Evolutionary conservation across 2,113 vertebrate species (phyloP).

Genomic region (Trinectes maculatus): DNA sequence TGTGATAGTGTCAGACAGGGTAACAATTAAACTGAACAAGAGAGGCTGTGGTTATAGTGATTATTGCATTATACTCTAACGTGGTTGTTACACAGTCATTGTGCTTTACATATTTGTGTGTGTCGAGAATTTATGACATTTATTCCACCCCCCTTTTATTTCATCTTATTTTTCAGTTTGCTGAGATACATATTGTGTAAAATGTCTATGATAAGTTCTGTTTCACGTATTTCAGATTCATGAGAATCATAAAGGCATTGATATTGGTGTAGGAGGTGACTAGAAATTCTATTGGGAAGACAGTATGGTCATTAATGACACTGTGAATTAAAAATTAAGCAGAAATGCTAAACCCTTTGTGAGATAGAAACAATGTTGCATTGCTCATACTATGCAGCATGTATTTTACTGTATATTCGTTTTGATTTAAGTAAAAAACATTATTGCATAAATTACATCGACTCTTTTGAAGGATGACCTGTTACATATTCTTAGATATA

Average conservation of each 20-base stretch:
- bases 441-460: constrained; percentile 8
- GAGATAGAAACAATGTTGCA: neutral
- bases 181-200: too few species aligned
- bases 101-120: neutral
- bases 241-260: neutral
- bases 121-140: neutral
- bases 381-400: neutral
- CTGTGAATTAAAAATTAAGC: neutral
- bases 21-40: constrained; percentile 1
- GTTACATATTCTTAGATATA: constrained; percentile 14
- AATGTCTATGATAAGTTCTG: too few species aligned
- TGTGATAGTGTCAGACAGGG: constrained; percentile 1
- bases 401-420: neutral
- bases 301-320: neutral
- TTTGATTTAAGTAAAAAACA: neutral
- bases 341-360: neutral
- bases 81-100: neutral
- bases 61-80: constrained; percentile 5
- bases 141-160: constrained; percentile 1
- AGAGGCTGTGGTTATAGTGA: neutral
- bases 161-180: neutral
- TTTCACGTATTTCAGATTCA: neutral
- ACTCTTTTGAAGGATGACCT: neutral
- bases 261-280: neutral
- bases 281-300: neutral